phyloP scores from a whole-genome alignment of 35 echinoderm and acorn worm genomes.

The Eucidaris tribuloides region DNA sequence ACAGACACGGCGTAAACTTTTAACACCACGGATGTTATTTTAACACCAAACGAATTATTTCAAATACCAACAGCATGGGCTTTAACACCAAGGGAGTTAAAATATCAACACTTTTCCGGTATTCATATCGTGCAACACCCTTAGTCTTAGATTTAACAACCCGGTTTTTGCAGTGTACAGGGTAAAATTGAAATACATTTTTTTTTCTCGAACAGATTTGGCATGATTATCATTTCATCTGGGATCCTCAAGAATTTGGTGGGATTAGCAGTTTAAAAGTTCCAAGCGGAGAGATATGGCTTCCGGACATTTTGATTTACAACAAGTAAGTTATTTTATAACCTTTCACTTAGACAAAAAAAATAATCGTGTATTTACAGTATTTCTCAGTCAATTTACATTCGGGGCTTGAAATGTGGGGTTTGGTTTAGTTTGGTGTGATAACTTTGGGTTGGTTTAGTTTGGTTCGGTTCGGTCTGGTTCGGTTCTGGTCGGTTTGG shows the following conservation, averaged over 20 bases:
- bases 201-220: slow-evolving; percentile 72
- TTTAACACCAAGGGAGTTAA: neutral
- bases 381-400: no score
- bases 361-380: no score
- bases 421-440: no score
- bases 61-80: no score
- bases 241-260: slow-evolving; percentile 70
- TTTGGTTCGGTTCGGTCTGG: no score
- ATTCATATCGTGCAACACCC: neutral
- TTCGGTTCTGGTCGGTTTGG: no score
- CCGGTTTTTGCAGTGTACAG: neutral
- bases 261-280: slow-evolving; percentile 76
- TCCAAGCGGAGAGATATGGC: slow-evolving; percentile 76
- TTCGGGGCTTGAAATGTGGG: neutral
- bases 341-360: no score
- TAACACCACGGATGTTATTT: neutral
- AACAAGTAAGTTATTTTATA: slow-evolving; percentile 90
- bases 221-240: slow-evolving; percentile 71
- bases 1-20: no score
- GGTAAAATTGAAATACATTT: neutral
- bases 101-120: neutral
- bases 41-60: neutral
- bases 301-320: slow-evolving; percentile 93
- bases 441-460: neutral
- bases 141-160: neutral